phyloP scores from a whole-genome alignment of 2,797 vertebrate species.

The Eulemur rubriventer region DNA sequence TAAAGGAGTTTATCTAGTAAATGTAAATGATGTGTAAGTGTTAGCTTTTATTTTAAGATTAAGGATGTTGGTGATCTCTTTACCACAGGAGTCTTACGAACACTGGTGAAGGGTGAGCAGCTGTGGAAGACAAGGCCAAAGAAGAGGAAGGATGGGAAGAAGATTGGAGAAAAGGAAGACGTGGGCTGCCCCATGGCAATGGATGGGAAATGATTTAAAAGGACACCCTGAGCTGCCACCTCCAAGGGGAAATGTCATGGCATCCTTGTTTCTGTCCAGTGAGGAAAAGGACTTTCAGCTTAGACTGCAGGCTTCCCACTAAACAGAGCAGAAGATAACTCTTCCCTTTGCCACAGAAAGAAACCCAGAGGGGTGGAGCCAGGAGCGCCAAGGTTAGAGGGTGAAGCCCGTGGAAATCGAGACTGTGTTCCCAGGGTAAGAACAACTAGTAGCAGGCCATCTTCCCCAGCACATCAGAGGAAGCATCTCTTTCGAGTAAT shows the following conservation, averaged over 20 bases:
- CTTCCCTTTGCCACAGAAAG: not conserved
- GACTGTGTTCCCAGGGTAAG: not conserved
- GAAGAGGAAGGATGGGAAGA: not conserved
- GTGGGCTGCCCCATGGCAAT: not conserved
- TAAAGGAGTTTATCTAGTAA: not conserved
- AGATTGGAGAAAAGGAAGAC: not conserved
- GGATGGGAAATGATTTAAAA: not conserved
- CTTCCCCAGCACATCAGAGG: not conserved
- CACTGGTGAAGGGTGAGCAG: not conserved
- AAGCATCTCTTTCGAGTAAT: not conserved
- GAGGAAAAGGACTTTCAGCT: not conserved
- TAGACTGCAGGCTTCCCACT: not conserved
- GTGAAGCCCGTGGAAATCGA: not conserved
- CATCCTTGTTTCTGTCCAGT: not conserved
- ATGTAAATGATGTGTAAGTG: not conserved
- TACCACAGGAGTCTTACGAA: not conserved
- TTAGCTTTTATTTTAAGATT: not conserved
- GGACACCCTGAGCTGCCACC: not conserved
- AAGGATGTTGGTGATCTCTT: not conserved
- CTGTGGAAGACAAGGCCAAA: not conserved
- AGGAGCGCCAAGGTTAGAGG: not conserved
- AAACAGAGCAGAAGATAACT: not conserved
- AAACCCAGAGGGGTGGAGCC: not conserved
- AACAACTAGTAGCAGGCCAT: not conserved
- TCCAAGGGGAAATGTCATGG: not conserved